Conservation (phyloP, 1,140 invertebrate genomes). For the Plutomurus gul region DNA sequence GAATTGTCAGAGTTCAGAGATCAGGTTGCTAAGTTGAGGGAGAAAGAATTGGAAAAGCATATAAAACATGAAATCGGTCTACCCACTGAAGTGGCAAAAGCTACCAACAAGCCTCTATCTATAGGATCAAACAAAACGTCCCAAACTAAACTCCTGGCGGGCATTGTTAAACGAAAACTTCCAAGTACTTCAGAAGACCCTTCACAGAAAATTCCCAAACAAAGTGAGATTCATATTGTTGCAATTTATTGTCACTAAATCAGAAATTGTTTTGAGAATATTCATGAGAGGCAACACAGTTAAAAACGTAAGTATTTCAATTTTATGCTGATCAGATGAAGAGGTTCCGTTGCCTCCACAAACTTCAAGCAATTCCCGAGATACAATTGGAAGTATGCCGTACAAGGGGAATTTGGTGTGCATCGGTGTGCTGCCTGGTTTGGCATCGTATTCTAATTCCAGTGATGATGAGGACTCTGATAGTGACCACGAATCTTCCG, state of each 20-base stretch:
- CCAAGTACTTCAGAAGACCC: not conserved
- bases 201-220: slow-evolving; percentile 15
- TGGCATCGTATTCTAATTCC: slow-evolving; percentile 72
- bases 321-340: too few species aligned
- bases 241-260: too few species aligned
- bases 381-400: slow-evolving; percentile 38
- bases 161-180: slow-evolving; percentile 63
- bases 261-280: too few species aligned
- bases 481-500: slow-evolving; percentile 1
- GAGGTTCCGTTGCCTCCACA: not conserved
- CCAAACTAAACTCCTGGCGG: slow-evolving; percentile 66
- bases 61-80: slow-evolving; percentile 63
- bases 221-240: not conserved
- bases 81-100: not conserved
- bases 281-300: too few species aligned
- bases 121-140: slow-evolving; percentile 56
- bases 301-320: too few species aligned
- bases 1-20: slow-evolving; percentile 83
- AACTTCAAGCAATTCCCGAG: not conserved
- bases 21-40: slow-evolving; percentile 75
- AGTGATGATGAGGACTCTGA: slow-evolving; percentile 59
- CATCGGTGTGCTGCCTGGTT: slow-evolving; percentile 75
- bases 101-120: not conserved
- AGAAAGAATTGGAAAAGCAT: slow-evolving; percentile 71
- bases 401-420: slow-evolving; percentile 64